Conservation (phyloP, 2,113 vertebrate genomes). For the Misgurnus anguillicaudatus region DNA sequence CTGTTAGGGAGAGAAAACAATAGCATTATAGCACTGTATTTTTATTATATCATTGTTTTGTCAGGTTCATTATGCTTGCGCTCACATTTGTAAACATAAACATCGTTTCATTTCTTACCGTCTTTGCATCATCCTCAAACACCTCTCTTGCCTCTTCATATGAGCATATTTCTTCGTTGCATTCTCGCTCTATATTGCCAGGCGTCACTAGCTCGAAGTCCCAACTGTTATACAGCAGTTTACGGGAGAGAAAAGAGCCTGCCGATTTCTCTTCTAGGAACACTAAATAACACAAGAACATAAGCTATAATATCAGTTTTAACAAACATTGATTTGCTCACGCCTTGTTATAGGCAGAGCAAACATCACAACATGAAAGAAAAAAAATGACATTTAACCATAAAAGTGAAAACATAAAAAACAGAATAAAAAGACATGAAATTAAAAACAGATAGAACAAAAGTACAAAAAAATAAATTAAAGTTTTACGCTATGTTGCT, state of each 20-base stretch:
- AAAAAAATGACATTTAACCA: not conserved
- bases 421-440: not conserved
- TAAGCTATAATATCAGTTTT: not conserved
- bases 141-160: constrained; percentile 92
- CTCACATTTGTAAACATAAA: not conserved
- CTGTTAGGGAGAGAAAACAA: constrained; percentile 51
- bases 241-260: constrained; percentile 76
- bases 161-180: constrained; percentile 84
- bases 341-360: not conserved
- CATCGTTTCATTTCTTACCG: constrained; percentile 67
- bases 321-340: not conserved
- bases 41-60: not conserved
- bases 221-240: constrained; percentile 81
- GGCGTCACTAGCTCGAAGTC: constrained; percentile 86
- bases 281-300: constrained; percentile 53
- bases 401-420: not conserved
- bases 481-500: no score
- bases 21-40: not conserved
- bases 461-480: no score
- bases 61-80: not conserved
- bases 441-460: no score
- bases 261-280: constrained; percentile 73
- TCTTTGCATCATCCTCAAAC: constrained; percentile 79
- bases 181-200: constrained; percentile 86
- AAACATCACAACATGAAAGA: not conserved